Conservation (phyloP, 2,113 vertebrate genomes). For the Lipophrys pholis region DNA sequence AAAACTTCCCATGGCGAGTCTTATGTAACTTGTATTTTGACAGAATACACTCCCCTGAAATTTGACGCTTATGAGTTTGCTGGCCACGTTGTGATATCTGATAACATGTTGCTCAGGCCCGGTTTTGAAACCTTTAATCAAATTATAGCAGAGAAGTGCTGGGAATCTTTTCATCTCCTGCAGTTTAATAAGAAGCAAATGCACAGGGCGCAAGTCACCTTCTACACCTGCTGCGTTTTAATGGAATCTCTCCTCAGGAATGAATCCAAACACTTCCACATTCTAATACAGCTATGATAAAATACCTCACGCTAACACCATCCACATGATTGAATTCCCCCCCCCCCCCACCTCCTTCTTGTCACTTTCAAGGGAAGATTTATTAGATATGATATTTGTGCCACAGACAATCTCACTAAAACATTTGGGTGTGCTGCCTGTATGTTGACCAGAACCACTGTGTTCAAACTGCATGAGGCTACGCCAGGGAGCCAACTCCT, state of each 20-base stretch:
- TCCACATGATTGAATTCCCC: conserved; percentile 3
- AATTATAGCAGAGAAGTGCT: conserved; percentile 11
- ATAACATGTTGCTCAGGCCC: conserved; percentile 26
- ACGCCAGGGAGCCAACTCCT: conserved; percentile 45
- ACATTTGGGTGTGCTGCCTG: conserved; percentile 4
- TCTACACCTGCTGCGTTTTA: conserved; percentile 27
- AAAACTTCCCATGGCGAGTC: conserved; percentile 60
- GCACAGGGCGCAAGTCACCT: not conserved
- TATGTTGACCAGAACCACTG: conserved; percentile 39
- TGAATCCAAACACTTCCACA: conserved; percentile 20
- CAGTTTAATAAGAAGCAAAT: conserved; percentile 35
- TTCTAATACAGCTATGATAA: conserved; percentile 4
- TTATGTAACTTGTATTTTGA: conserved; percentile 56
- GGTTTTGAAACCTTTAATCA: conserved; percentile 34
- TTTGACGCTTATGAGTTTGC: not conserved
- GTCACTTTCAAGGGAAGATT: not conserved
- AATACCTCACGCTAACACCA: not conserved
- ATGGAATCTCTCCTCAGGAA: conserved; percentile 21
- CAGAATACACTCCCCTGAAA: conserved; percentile 27
- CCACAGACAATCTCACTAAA: conserved; percentile 17
- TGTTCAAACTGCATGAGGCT: conserved; percentile 43
- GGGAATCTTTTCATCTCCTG: conserved; percentile 26
- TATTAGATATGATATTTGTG: conserved; percentile 3
- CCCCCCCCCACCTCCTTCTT: conserved; percentile 11
- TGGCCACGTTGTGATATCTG: conserved; percentile 28